Evolutionary conservation across 2,888 invertebrate species (phyloP).

Genomic region (Bruchidius siliquastri): DNA sequence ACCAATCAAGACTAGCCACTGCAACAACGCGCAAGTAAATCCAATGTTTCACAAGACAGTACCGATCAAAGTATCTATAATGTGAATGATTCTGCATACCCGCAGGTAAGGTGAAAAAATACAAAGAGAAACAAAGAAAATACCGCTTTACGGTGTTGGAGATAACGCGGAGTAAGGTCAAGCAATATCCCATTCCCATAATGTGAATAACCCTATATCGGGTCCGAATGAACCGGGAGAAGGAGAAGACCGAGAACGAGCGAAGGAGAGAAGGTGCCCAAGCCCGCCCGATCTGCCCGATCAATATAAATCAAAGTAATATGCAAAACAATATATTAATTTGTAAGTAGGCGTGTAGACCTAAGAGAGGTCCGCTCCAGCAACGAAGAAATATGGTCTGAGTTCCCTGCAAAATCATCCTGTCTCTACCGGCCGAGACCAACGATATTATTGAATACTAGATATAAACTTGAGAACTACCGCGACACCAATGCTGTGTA

Average conservation of each 20-base stretch:
- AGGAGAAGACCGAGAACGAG: not conserved
- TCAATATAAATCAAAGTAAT: constrained; percentile 15
- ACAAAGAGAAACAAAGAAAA: not conserved
- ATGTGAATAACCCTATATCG: not conserved
- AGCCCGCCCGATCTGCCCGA: not conserved
- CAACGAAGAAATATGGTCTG: not conserved
- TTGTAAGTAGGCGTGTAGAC: constrained; percentile 39
- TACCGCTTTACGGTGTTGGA: not conserved
- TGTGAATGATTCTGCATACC: not conserved
- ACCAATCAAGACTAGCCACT: too few species aligned
- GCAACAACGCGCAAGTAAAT: too few species aligned
- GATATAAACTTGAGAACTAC: not conserved
- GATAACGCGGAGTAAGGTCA: not conserved
- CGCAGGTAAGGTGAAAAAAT: not conserved
- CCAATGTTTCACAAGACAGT: not conserved
- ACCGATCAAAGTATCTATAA: not conserved
- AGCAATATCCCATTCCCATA: not conserved
- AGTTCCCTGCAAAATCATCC: not conserved
- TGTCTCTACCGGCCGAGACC: not conserved
- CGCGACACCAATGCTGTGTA: too few species aligned
- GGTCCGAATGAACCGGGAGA: not conserved
- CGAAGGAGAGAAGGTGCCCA: not conserved
- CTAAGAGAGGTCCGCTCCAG: not conserved
- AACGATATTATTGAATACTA: not conserved
- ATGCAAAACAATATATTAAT: constrained; percentile 46